Base-by-base conservation (phyloP, 1,140 invertebrate genomes). In the Sinonovacula constricta region DNA sequence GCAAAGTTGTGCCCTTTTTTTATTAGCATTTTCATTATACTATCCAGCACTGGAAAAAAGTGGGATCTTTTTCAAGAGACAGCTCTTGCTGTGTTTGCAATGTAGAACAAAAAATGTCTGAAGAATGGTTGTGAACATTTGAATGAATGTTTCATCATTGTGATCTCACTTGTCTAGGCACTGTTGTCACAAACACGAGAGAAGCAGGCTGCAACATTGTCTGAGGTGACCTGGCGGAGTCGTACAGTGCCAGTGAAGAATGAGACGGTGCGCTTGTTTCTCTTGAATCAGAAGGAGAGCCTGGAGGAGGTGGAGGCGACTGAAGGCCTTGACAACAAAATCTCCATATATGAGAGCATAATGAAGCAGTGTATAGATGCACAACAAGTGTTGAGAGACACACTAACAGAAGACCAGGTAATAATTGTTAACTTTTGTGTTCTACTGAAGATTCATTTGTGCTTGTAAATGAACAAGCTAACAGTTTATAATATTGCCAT, bases 291-390 rank as follows among this genome's bases (percentile, higher is more conserved):
- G 82, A 95, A 94, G 90, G 95, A 95, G 83, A 91, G 97, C 45
- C 94, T 95, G 86, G 94, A 94, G 80, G 94, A 95, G 24, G 88
- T 96, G 22, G 93, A 93, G 53, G 90, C 93, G 65, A 93, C 96
- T 28, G 87, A 93, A 2, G 82, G 74, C n/a, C 60, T 88, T 57
- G 90, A 90, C 31, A 88, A 85, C 70, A 91, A 91, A 68, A 80
- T 91, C 28, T 89, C 90, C 31, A 87, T 97, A 51, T 94, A 98
- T 62, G 98, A 99, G 89, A 95, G 95, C 81, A 93, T 97, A 77
- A 91, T 99, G 5, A 97, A 99, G 92, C 97, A 99, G 87, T 96
- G 97, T 90, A 97, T 98, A 88, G 98, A 99, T 92, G 96, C 97
- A 65, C 95, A 99, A 59, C 95, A 95, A 79, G 93, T 94, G 0